Conservation (phyloP, 2,888 invertebrate species). For the Protodeltote pygarga region DNA sequence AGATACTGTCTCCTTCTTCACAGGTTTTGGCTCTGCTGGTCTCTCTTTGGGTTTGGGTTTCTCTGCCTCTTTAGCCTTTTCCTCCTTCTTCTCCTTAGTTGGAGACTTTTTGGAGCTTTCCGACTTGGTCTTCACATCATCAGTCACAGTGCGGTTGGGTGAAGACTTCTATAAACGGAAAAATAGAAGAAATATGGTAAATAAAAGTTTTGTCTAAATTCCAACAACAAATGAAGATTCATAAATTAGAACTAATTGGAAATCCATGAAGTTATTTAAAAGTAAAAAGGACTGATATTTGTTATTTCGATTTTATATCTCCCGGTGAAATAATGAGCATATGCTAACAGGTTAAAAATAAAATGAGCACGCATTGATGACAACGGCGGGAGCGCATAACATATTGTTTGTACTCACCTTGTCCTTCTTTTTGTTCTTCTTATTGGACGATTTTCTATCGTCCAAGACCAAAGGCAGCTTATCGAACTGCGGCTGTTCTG, state of each 20-base stretch:
- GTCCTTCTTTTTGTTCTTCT: conserved; percentile 90
- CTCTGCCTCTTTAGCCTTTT: conserved; percentile 83
- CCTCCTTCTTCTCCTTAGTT: conserved; percentile 86
- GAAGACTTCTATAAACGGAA: conserved; percentile 85
- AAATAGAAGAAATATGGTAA: background rate
- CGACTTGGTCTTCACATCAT: conserved; percentile 87
- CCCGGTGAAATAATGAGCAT: conserved; percentile 68
- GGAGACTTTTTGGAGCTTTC: conserved; percentile 87
- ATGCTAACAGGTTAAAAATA: conserved; percentile 84
- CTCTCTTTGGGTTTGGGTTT: conserved; percentile 81
- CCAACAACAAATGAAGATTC: conserved; percentile 7
- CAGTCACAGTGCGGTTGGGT: conserved; percentile 87
- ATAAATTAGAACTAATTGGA: conserved; percentile 32
- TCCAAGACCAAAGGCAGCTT: conserved; percentile 88
- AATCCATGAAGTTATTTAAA: conserved; percentile 3
- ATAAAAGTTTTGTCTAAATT: conserved; percentile 6
- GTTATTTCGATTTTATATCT: conserved; percentile 42
- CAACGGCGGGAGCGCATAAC: conserved; percentile 59
- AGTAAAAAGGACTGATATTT: conserved; percentile 11
- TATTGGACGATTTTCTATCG: conserved; percentile 89
- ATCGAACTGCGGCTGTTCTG: conserved; percentile 93
- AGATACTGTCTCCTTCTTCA: conserved; percentile 75
- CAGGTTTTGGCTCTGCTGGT: conserved; percentile 66
- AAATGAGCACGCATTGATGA: conserved; percentile 74
- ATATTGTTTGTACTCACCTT: conserved; percentile 85